Evolutionary conservation across 1,140 invertebrate genomes (phyloP).

Genomic region (Leptinotarsa texana): DNA sequence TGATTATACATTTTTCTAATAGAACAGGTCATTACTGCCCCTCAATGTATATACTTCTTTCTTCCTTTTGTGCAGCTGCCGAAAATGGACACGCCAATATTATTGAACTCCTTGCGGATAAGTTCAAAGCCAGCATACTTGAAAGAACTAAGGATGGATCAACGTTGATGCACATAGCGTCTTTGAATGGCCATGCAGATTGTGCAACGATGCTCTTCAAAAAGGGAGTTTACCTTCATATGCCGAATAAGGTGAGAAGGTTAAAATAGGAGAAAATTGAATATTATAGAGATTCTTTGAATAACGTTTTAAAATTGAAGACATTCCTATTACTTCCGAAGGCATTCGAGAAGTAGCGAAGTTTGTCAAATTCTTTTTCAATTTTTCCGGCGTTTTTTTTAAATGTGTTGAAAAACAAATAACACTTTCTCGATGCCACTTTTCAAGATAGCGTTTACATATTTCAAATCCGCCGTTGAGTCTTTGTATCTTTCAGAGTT

Average conservation of each 20-base stretch:
- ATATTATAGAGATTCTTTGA: too few relatives aligned
- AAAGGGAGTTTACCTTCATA: slow-evolving; percentile 98
- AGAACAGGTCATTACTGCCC: too few relatives aligned
- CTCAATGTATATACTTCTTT: neutral
- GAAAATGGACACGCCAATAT: slow-evolving; percentile 94
- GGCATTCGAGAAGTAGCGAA: neutral
- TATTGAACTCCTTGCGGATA: slow-evolving; percentile 95
- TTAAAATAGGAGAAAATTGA: neutral
- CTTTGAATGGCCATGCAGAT: slow-evolving; percentile 93
- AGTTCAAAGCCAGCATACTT: slow-evolving; percentile 95
- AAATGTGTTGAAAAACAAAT: too few relatives aligned
- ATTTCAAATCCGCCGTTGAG: too few relatives aligned
- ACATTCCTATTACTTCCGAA: neutral
- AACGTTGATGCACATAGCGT: slow-evolving; percentile 97
- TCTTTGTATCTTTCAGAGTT: too few relatives aligned
- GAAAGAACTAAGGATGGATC: slow-evolving; percentile 96
- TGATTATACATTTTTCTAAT: too few relatives aligned
- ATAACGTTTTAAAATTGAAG: neutral
- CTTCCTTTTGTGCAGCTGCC: slow-evolving; percentile 66
- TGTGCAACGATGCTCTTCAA: slow-evolving; percentile 98
- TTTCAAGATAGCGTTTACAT: too few relatives aligned
- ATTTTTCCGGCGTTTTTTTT: too few relatives aligned
- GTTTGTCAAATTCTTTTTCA: too few relatives aligned
- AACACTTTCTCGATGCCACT: too few relatives aligned
- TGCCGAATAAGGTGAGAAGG: slow-evolving; percentile 90